Base-by-base conservation (phyloP, 2,797 vertebrate species). In the Anas georgica region DNA sequence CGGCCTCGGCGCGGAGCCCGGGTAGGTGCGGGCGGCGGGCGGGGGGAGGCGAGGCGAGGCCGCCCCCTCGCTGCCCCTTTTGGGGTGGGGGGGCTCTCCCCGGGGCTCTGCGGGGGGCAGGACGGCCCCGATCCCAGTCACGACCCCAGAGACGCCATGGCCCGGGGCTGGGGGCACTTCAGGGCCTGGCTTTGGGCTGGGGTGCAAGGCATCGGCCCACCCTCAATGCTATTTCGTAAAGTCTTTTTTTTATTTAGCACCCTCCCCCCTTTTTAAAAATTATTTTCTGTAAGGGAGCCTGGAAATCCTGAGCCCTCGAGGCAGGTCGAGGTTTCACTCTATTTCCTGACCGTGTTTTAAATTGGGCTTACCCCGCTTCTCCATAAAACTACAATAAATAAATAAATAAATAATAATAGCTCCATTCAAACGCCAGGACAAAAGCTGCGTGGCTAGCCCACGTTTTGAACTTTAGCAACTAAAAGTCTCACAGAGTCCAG, bases 311-410 rank as follows among this genome's bases (percentile, higher is more conserved):
- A 60, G n/a, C 12, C 11, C 17, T 58, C 23, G 18, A 35, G 58
- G 62, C 13, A 6, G 4, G 23, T 21, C 13, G 4, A 17, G 41
- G 35, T 45, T 25, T 52, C 13, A 2, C 5, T 20, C 8, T 1
- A 0, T n/a, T 54, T 50, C 12, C n/a, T 7, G 15, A 10, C 2
- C 4, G 1, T 13, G 39, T 25, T 43, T 63, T 41, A 31, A 18
- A 17, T 13, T 17, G 56, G 43, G 43, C 56, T 83, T 59, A 55
- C 6, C 17, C 7, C 22, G n/a, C 13, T 4, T 29, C n/a, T 67
- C 0, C 6, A 0, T 16, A 23, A 7, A 14, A 8, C 43, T 62
- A 17, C 33, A 12, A 37, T 4, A 39, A 26, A n/a, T 23, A 23
- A 48, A 48, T 46, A 46, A 12, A 46, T 11, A 46, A 43, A 43